A percentile compares a stretch with the other conserved stretches of the same genome.
Evolutionary conservation across 2,113 vertebrate genomes (phyloP).

Genomic region (Falcunculus frontatus): DNA sequence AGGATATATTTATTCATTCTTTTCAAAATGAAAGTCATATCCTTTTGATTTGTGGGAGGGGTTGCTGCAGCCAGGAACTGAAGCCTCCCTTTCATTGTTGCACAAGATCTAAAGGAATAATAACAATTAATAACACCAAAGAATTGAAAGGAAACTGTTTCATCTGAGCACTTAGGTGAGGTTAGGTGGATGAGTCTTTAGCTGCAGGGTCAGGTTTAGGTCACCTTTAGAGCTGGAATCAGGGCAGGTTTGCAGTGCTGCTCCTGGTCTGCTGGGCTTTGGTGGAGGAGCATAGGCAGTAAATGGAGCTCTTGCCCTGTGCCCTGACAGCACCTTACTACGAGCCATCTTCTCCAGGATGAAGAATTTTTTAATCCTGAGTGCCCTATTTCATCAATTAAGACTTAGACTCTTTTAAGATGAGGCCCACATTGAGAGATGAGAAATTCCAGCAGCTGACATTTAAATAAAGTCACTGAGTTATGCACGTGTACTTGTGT

Average conservation of each 20-base stretch:
- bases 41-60: conserved; percentile 47
- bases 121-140: background rate
- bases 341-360: background rate
- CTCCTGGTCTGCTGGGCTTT: background rate
- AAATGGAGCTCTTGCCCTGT: background rate
- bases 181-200: background rate
- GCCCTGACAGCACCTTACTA: background rate
- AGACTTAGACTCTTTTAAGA: background rate
- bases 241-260: background rate
- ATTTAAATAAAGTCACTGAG: background rate
- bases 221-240: background rate
- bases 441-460: background rate
- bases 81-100: conserved; percentile 33
- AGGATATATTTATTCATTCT: conserved; percentile 28
- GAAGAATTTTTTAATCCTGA: background rate
- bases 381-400: background rate
- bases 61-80: background rate
- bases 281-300: background rate
- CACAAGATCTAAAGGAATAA: conserved; percentile 41
- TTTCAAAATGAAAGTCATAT: background rate
- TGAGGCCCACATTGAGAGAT: background rate
- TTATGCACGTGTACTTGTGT: background rate
- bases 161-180: background rate
- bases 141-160: conserved; percentile 4
- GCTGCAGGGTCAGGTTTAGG: background rate